phyloP scores from a whole-genome alignment of 2,888 invertebrate genomes.

The Diaphora mendica region DNA sequence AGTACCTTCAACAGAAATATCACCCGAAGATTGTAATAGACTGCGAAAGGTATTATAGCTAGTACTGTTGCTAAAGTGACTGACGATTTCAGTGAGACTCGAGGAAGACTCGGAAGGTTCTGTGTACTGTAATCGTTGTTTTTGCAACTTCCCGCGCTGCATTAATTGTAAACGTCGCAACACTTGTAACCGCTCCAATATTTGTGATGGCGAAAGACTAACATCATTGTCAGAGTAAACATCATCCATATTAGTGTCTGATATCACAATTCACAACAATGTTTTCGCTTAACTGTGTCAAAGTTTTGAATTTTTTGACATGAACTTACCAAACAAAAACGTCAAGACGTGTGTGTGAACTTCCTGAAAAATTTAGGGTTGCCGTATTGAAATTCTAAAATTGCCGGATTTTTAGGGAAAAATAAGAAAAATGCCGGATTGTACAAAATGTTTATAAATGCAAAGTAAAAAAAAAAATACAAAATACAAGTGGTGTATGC shows the following conservation, averaged over 20 bases:
- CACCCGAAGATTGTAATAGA: constrained; percentile 69
- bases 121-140: constrained; percentile 73
- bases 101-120: constrained; percentile 71
- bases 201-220: constrained; percentile 77
- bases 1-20: constrained; percentile 57
- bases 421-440: too few relatives aligned
- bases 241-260: constrained; percentile 66
- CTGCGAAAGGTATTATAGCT: constrained; percentile 80
- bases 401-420: too few relatives aligned
- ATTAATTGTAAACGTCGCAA: constrained; percentile 75
- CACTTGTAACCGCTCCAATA: constrained; percentile 77
- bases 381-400: too few relatives aligned
- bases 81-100: constrained; percentile 76
- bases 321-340: not conserved
- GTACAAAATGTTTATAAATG: too few relatives aligned
- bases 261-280: not conserved
- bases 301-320: not conserved
- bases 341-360: too few relatives aligned
- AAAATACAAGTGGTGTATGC: too few relatives aligned
- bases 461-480: too few relatives aligned
- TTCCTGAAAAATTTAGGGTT: too few relatives aligned
- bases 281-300: not conserved
- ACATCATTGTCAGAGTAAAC: constrained; percentile 76
- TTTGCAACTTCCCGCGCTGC: constrained; percentile 80
- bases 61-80: constrained; percentile 78